A percentile compares a stretch with the other conserved stretches of the same genome.
These are phyloP conservation scores for Ephydatia muelleri DNA, from an alignment of 37 sponge, comb jelly and placozoan species.

Conservation along the genomic window DNA sequence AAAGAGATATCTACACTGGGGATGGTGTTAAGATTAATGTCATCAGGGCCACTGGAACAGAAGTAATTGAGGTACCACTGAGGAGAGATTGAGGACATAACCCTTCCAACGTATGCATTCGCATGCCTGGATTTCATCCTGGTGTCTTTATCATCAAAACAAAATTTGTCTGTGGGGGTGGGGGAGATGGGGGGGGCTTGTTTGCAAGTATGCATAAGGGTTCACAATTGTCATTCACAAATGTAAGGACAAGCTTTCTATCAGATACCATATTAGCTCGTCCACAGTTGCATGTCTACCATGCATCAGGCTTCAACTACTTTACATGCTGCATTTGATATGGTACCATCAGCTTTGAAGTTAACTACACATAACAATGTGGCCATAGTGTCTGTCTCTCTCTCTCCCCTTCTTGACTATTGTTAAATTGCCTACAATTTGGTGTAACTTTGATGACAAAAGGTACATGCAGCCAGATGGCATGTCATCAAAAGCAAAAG, in stretches of 20 bases:
- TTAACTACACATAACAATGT: no score
- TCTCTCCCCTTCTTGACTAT: no score
- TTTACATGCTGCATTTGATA: no score
- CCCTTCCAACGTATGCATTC: no score
- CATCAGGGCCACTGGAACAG: constrained; percentile 74
- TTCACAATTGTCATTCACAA: no score
- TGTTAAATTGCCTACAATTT: not conserved
- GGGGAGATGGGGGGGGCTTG: not conserved
- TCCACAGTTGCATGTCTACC: no score
- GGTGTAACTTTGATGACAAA: not conserved
- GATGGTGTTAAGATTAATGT: constrained; percentile 84
- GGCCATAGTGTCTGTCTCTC: no score
- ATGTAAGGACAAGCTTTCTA: no score
- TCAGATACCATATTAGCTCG: no score
- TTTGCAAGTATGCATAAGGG: not conserved
- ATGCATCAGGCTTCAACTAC: no score
- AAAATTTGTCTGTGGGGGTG: not conserved
- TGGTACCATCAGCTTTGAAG: no score
- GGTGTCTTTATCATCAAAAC: not conserved
- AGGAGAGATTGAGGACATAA: constrained; percentile 74
- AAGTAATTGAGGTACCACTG: constrained; percentile 65
- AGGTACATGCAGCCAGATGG: not conserved
- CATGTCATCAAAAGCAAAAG: not conserved
- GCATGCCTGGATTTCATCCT: not conserved
- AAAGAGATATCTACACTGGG: constrained; percentile 98